A percentile compares a stretch with the other conserved stretches of the same genome.
Conservation (phyloP, 2,113 vertebrate species). For the Indri indri region DNA sequence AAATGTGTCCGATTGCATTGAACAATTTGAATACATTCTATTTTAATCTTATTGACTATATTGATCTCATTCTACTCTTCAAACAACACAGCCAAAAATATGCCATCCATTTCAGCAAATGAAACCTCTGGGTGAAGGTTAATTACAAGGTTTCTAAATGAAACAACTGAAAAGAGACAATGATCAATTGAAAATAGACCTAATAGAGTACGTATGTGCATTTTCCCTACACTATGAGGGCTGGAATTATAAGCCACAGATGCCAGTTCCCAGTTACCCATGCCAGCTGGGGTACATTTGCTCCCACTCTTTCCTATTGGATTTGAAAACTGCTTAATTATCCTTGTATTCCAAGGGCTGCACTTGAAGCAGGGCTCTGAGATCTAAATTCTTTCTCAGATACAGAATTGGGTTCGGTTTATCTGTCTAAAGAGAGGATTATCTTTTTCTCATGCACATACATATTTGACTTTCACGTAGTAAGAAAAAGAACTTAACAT, state of each 20-base stretch:
- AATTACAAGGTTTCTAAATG: constrained; percentile 71
- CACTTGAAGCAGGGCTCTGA: constrained; percentile 33
- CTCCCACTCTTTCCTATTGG: constrained; percentile 62
- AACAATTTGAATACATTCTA: constrained; percentile 67
- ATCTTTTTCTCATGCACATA: background rate
- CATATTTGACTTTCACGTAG: background rate
- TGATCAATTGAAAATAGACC: constrained; percentile 73
- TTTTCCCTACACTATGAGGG: constrained; percentile 58
- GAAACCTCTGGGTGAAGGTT: constrained; percentile 72
- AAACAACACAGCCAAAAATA: constrained; percentile 73
- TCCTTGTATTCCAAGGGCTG: constrained; percentile 43
- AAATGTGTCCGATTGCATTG: constrained; percentile 52
- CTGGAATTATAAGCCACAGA: constrained; percentile 73
- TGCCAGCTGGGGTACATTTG: constrained; percentile 69
- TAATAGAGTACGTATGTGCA: constrained; percentile 51
- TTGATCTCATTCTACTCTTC: constrained; percentile 71
- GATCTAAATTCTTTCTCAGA: constrained; percentile 30
- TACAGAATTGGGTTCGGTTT: background rate
- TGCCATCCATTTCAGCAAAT: constrained; percentile 65
- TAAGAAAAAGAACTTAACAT: constrained; percentile 13
- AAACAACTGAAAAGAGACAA: constrained; percentile 74
- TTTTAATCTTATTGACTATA: constrained; percentile 76
- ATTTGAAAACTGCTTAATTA: constrained; percentile 71
- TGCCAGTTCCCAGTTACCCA: constrained; percentile 60
- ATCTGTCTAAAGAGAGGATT: background rate